Evolutionary conservation across 37 sponge, comb jelly and placozoan species (phyloP).

Genomic region (Corticium candelabrum): DNA sequence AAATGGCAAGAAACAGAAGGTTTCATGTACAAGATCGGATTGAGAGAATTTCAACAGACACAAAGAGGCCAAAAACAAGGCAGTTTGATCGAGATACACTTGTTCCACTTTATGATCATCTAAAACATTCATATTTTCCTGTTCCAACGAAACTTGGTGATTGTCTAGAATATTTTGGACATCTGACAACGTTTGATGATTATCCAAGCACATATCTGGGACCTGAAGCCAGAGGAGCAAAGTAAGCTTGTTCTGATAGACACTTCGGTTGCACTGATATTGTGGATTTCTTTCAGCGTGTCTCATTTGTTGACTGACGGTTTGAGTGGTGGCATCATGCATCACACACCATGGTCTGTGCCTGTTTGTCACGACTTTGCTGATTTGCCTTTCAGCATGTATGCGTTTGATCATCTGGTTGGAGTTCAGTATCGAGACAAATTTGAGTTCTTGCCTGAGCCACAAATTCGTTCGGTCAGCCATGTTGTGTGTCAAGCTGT

Average conservation of each 20-base stretch:
- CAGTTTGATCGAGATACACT: neutral
- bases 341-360: neutral
- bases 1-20: neutral
- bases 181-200: neutral
- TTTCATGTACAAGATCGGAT: neutral
- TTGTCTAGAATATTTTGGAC: neutral
- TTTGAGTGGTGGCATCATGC: neutral
- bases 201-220: conserved; percentile 55
- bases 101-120: neutral
- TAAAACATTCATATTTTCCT: neutral
- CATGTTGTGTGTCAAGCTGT: too few relatives aligned
- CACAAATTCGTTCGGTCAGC: neutral
- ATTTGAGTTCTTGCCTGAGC: neutral
- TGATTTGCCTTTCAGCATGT: conserved; percentile 55
- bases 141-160: neutral
- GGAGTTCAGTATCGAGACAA: conserved; percentile 33
- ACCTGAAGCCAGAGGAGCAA: conserved; percentile 48
- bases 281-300: conserved; percentile 9
- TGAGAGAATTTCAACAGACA: neutral
- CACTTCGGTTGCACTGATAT: neutral
- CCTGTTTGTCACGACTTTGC: conserved; percentile 17
- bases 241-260: conserved; percentile 24
- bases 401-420: conserved; percentile 73
- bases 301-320: neutral
- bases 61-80: neutral